Evolutionary conservation across 2,888 invertebrate species (phyloP), one percentile per base, ranked within the genome.

Genomic region (Emesis furor): DNA sequence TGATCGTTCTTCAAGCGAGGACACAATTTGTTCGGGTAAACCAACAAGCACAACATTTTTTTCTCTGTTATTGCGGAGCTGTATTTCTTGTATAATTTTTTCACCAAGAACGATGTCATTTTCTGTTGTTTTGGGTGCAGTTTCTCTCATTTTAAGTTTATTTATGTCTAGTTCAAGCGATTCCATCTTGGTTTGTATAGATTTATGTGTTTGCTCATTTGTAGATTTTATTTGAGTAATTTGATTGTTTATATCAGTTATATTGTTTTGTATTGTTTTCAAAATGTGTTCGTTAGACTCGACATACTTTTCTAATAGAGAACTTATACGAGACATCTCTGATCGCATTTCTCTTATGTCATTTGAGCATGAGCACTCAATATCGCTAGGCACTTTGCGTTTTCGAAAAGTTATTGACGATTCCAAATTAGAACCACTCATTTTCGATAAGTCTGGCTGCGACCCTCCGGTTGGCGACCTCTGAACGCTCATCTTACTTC

Each of bases 371-470:
- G 24, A 24, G 24, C 24, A 24, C 24, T 24, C 24, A 24, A 24
- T 24, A 24, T 24, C 55, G n/a, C 55, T 5, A 14, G 55, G 55
- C n/a, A 14, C 14, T 55, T 55, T 14, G 12, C 55, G 12, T 55
- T 55, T 55, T 12, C 55, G 55, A 55, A 55, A 55, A 55, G 55
- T 55, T 14, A 55, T n/a, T n/a, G 12, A n/a, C n/a, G 55, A 55
- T 55, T 55, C 55, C 55, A n/a, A 14, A 17, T 14, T 12, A 55
- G 12, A 1, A 12, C n/a, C 55, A 55, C 14, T 55, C 14, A 55
- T 14, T 55, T 55, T 55, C 14, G 55, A 55, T 55, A 55, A 55
- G n/a, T 55, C 55, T 14, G 55, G 55, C 5, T 55, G 55, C 55
- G 14, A 55, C 46, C 10, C 6, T 14, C 46, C 14, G 46, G 46